These are phyloP conservation scores for Pocillopora verrucosa DNA, from an alignment of 64 coral and sea anemone genomes.

Conservation along the genomic window DNA sequence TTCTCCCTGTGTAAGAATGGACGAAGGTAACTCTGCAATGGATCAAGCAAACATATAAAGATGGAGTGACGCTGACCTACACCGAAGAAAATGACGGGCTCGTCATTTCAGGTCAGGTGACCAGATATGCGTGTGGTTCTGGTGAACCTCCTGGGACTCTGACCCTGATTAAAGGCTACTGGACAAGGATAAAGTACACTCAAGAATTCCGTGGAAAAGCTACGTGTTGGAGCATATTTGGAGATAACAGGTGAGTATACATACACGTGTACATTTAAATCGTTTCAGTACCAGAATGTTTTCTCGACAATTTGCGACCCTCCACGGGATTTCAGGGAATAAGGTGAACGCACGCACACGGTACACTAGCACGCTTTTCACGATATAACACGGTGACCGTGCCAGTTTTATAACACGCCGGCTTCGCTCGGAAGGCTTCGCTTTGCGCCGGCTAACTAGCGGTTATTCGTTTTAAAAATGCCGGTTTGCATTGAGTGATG, in stretches of 20 bases:
- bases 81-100: slow-evolving; percentile 19
- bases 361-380: too few relatives aligned
- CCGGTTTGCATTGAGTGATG: too few relatives aligned
- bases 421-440: too few relatives aligned
- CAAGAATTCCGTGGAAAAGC: slow-evolving; percentile 31
- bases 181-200: slow-evolving; percentile 52
- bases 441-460: too few relatives aligned
- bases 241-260: slow-evolving; percentile 18
- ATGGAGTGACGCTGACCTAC: slow-evolving; percentile 22
- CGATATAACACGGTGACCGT: too few relatives aligned
- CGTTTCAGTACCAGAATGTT: too few relatives aligned
- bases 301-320: too few relatives aligned
- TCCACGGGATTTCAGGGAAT: too few relatives aligned
- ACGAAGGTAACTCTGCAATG: slow-evolving; percentile 16
- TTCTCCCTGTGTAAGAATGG: slow-evolving; percentile 8
- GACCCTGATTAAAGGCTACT: slow-evolving; percentile 47
- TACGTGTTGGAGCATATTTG: slow-evolving; percentile 58
- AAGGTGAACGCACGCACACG: too few relatives aligned
- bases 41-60: slow-evolving; percentile 12
- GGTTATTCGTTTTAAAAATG: too few relatives aligned
- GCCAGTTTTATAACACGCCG: too few relatives aligned
- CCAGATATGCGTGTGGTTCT: slow-evolving; percentile 16
- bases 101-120: slow-evolving; percentile 17
- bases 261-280: background rate
- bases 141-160: background rate